Evolutionary conservation across 2,797 vertebrate genomes (phyloP), one percentile per base, ranked within the genome.

Genomic region (Characodon lateralis): DNA sequence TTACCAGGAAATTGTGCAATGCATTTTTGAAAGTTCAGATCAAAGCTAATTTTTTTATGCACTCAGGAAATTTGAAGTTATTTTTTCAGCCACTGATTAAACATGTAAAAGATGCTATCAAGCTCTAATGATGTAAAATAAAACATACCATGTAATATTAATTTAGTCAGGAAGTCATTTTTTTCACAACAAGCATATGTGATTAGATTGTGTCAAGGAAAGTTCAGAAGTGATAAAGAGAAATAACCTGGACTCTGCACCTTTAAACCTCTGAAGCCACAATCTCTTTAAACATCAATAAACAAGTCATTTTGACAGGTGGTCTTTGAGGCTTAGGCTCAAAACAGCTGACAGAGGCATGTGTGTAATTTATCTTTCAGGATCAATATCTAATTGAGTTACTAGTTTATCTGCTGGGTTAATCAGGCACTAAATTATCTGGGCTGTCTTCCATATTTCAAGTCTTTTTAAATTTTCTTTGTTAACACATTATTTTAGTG

Each of bases 231-330:
- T 61, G 63, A 74, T 59, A 76, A 43, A 28, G 51, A 71, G 20
- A 50, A 71, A 73, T 18, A 48, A 78, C 2, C 31, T 79, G 55
- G 41, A 58, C 69, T 51, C 41, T 74, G 58, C 41, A 48, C 53
- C 26, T 16, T 68, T 73, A 13, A 43, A 2, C 35, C 20, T 65
- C 31, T 39, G 61, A 76, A 56, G 12, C 53, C 50, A 53, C 2
- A 72, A 28, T 61, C 65, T 41, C 39, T 43, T 68, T 56, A 85
- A 71, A 76, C 43, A 59, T 4, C 18, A 35, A 79, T 46, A 26
- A 74, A 74, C 3, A 13, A 71, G 48, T 7, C 1, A 80, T 59
- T 76, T 26, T 2, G 16, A n/a, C 6, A 24, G 9, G 35, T 66
- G 35, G 20, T 9, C 63, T 66, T 24, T 66, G 63, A 66, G 13